Conservation (phyloP, 2,888 invertebrate species). For the Timema podura region DNA sequence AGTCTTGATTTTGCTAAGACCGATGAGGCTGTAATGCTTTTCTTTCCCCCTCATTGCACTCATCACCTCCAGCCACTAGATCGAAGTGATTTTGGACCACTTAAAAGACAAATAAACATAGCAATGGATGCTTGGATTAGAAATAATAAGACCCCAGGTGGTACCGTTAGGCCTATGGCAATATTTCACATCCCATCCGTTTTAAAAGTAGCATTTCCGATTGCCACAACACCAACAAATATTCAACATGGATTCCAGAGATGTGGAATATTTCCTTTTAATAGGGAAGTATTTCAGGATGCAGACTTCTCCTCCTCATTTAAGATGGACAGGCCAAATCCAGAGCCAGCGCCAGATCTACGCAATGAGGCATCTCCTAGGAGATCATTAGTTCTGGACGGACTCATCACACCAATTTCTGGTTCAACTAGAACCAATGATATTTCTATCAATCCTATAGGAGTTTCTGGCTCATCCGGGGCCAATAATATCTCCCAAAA, state of each 20-base stretch:
- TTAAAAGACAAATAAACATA: slow-evolving; percentile 10
- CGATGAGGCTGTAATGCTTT: background rate
- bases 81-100: background rate
- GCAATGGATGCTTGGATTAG: slow-evolving; percentile 11
- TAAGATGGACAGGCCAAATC: slow-evolving; percentile 2
- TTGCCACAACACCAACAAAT: slow-evolving; percentile 5
- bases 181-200: background rate
- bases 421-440: no score
- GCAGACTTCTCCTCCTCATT: background rate
- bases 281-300: no score
- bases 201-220: slow-evolving; percentile 11
- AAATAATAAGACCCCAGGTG: background rate
- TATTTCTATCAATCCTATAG: no score
- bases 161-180: background rate
- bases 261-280: background rate
- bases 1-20: background rate
- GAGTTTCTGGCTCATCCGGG: no score
- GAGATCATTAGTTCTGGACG: no score
- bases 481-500: no score
- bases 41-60: background rate
- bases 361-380: background rate
- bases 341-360: background rate
- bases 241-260: slow-evolving; percentile 11
- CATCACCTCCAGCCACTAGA: background rate
- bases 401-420: no score